Percentiles rank a stretch among this genome's conserved stretches.
phyloP scores from a whole-genome alignment of 2,888 invertebrate genomes.

The Mimas tiliae region DNA sequence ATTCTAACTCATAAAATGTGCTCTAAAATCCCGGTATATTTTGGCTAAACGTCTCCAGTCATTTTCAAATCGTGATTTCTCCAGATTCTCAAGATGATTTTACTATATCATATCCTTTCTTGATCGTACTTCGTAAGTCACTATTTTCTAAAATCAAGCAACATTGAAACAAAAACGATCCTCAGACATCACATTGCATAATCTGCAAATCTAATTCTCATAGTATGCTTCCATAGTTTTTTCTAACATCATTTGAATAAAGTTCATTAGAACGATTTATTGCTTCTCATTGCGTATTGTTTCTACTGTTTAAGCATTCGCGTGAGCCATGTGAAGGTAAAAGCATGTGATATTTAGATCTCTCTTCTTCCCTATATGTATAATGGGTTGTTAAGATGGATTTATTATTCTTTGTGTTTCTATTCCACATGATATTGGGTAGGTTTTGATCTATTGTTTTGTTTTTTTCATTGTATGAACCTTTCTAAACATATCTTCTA shows the following conservation, averaged over 20 bases:
- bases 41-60: too few species aligned
- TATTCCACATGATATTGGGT: too few species aligned
- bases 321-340: neutral
- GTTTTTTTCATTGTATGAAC: too few species aligned
- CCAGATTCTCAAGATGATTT: too few species aligned
- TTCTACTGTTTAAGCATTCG: constrained; percentile 8
- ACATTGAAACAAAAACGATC: neutral
- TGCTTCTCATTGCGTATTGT: constrained; percentile 12
- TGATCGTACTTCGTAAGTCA: too few species aligned
- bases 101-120: too few species aligned
- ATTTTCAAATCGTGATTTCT: too few species aligned
- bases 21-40: too few species aligned
- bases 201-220: constrained; percentile 6
- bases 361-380: constrained; percentile 4
- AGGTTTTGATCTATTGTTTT: too few species aligned
- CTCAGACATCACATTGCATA: neutral
- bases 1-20: too few species aligned
- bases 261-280: neutral
- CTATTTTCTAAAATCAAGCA: neutral
- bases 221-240: neutral
- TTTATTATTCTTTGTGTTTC: neutral
- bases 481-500: too few species aligned
- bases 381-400: constrained; percentile 1
- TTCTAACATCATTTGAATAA: constrained; percentile 9
- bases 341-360: neutral